Evolutionary conservation across 2,888 invertebrate genomes (phyloP).

Genomic region (Frankliniella fusca): DNA sequence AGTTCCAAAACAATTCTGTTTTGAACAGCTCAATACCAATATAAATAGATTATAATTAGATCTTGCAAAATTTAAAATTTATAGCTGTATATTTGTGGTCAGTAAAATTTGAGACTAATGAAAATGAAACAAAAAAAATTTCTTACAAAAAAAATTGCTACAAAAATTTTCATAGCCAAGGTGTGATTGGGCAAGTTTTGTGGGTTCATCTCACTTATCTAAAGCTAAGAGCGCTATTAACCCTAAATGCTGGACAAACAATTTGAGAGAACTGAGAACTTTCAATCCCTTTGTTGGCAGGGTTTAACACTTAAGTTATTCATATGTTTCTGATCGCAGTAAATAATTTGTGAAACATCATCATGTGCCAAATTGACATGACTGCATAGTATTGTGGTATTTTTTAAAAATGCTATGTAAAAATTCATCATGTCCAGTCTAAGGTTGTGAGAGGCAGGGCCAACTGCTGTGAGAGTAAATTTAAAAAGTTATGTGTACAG

Average conservation of each 20-base stretch:
- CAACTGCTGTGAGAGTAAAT: neutral
- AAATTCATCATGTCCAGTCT: neutral
- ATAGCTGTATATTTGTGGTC: neutral
- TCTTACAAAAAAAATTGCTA: too few relatives aligned
- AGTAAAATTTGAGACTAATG: neutral
- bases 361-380: neutral
- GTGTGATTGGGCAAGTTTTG: neutral
- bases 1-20: neutral
- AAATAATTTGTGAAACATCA: neutral
- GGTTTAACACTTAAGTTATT: neutral
- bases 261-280: neutral
- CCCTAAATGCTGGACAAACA: neutral
- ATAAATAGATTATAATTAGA: too few relatives aligned
- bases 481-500: neutral
- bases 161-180: neutral
- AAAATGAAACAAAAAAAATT: neutral
- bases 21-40: too few relatives aligned
- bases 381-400: neutral
- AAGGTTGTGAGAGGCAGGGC: neutral
- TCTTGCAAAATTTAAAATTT: neutral
- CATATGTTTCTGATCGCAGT: neutral
- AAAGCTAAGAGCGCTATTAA: neutral
- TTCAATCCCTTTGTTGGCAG: neutral
- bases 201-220: neutral
- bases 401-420: neutral